These are phyloP conservation scores for Dendrocopos noguchii DNA, from an alignment of 2,113 vertebrate genomes.

Conservation along the genomic window DNA sequence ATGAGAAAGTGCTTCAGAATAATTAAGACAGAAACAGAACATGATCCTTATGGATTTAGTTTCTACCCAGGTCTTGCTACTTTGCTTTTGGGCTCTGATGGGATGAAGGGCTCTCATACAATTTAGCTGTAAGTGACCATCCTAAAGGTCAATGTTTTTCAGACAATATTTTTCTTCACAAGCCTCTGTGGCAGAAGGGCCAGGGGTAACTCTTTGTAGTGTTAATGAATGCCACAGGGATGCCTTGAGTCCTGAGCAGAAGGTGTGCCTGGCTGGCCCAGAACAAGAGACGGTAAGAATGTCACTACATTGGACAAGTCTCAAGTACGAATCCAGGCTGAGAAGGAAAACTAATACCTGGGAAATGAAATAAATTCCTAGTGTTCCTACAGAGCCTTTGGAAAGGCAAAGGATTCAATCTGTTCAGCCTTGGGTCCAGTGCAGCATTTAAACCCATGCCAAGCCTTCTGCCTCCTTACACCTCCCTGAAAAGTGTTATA, in stretches of 20 bases:
- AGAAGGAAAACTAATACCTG: background rate
- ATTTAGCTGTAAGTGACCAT: background rate
- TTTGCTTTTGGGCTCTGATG: background rate
- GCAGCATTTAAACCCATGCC: background rate
- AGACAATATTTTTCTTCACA: background rate
- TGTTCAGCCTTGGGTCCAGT: background rate
- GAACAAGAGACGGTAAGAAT: background rate
- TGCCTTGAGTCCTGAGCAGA: fast-evolving
- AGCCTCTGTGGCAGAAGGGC: background rate
- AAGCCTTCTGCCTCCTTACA: background rate
- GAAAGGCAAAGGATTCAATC: background rate
- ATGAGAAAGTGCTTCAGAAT: background rate
- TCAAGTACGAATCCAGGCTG: background rate
- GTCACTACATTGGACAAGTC: background rate
- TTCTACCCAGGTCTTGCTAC: background rate
- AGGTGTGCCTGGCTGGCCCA: background rate
- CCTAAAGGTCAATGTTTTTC: background rate
- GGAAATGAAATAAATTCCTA: background rate
- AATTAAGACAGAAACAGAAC: background rate
- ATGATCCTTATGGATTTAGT: background rate
- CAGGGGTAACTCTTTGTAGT: background rate
- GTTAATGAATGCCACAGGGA: fast-evolving
- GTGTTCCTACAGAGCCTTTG: background rate
- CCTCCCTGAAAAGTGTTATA: background rate
- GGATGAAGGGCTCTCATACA: background rate